Percentiles rank a stretch among this genome's conserved stretches.
Conservation (phyloP, 2,888 invertebrate genomes). For the Tachystola acroxantha region DNA sequence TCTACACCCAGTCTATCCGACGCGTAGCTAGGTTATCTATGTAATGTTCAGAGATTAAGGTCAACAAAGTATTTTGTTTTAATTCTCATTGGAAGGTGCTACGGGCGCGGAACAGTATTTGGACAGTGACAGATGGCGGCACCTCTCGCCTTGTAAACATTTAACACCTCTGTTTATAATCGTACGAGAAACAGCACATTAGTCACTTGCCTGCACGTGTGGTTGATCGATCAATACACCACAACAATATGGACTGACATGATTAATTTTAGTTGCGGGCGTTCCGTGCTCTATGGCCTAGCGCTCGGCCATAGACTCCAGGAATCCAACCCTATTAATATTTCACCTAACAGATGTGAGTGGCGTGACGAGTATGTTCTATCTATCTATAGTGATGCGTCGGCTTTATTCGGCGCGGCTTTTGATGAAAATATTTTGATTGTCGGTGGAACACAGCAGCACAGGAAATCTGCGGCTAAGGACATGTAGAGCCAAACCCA, state of each 20-base stretch:
- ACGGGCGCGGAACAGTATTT: slow-evolving; percentile 35
- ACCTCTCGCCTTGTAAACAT: slow-evolving; percentile 52
- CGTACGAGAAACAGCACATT: slow-evolving; percentile 20
- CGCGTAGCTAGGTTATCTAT: neutral
- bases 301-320: slow-evolving; percentile 24
- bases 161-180: slow-evolving; percentile 47
- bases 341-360: slow-evolving; percentile 59
- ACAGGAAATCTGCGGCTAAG: too few species aligned
- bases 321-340: slow-evolving; percentile 63
- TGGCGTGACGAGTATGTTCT: slow-evolving; percentile 17
- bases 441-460: too few species aligned
- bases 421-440: slow-evolving; percentile 12
- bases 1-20: too few species aligned
- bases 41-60: slow-evolving; percentile 15
- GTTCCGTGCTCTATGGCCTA: slow-evolving; percentile 31
- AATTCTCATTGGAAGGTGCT: slow-evolving; percentile 20
- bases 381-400: slow-evolving; percentile 11
- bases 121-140: slow-evolving; percentile 52
- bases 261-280: slow-evolving; percentile 49
- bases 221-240: slow-evolving; percentile 16
- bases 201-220: slow-evolving; percentile 17
- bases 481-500: too few species aligned
- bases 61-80: slow-evolving; percentile 24
- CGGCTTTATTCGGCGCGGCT: slow-evolving; percentile 12
- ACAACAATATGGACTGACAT: slow-evolving; percentile 40